Percentiles rank a stretch among this genome's conserved stretches.
phyloP scores from a whole-genome alignment of 2,888 invertebrate species.

The Sipunculus nudus region DNA sequence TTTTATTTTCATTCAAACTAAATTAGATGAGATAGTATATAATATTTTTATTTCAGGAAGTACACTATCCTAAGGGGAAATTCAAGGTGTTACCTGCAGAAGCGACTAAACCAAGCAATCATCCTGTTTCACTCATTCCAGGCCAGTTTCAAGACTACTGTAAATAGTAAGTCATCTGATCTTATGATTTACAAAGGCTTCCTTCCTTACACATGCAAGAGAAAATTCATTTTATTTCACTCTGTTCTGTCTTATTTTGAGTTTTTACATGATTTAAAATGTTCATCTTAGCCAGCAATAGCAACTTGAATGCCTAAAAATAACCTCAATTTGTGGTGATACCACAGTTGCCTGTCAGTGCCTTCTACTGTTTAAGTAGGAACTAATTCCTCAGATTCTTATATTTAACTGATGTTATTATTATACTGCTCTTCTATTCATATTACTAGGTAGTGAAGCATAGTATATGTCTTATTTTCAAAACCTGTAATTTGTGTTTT shows the following conservation, averaged over 20 bases:
- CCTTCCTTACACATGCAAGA: background rate
- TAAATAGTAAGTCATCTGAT: constrained; percentile 70
- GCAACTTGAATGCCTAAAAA: too few species aligned
- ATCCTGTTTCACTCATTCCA: constrained; percentile 92
- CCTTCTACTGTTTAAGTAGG: too few species aligned
- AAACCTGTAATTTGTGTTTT: too few species aligned
- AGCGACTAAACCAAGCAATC: constrained; percentile 72
- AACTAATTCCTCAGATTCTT: too few species aligned
- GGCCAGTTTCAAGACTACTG: constrained; percentile 95
- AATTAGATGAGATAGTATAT: too few species aligned
- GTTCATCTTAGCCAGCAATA: background rate
- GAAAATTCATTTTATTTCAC: background rate
- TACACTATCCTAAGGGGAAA: constrained; percentile 76
- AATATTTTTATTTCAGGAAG: constrained; percentile 68
- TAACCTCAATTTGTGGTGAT: too few species aligned
- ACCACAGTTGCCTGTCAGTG: too few species aligned
- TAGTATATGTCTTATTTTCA: too few species aligned
- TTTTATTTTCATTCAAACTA: too few species aligned
- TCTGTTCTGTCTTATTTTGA: background rate
- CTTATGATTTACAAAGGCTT: background rate
- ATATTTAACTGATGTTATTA: too few species aligned
- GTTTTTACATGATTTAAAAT: background rate
- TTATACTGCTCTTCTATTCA: too few species aligned
- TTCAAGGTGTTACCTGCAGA: constrained; percentile 53
- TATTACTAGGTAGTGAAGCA: too few species aligned